Base-by-base conservation (phyloP, 2,113 vertebrate genomes). In the Limanda limanda region DNA sequence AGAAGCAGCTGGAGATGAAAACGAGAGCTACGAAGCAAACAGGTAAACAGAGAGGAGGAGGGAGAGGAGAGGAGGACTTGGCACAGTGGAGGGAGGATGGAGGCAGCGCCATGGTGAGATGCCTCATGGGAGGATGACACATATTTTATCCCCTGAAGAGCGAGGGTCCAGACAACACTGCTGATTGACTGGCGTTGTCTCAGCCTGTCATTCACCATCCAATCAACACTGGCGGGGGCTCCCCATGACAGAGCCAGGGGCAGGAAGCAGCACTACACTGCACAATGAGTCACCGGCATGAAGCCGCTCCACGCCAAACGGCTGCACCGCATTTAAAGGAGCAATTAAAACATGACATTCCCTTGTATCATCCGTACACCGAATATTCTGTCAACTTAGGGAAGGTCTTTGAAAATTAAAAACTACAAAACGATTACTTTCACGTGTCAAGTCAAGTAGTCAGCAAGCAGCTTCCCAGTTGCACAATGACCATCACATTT, bases 101-200 rank as follows among this genome's bases (percentile, higher is more conserved):
- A 85, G 71, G 75, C 62, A 59, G 75, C 1, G 1, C 17, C 27
- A 10, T 59, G 69, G 78, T 62, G 75, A 68, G 82, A 73, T 27
- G 63, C 83, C 88, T 78, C 78, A 65, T 62, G 83, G 81, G 77
- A 88, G 68, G 76, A 80, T 82, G 89, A 89, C 88, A 87, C 81
- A 75, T 70, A 76, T 88, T 68, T 75, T 75, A 81, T 86, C 77
- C 86, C 84, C 80, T 20, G 17, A 72, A 67, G 82, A 87, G 74
- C 12, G 75, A 60, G 56, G 42, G 75, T 76, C 58, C 76, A 84
- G 83, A 86, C 81, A 81, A 69, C 76, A 75, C 78, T 3, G 74
- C 86, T 81, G 89, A 91, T 84, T 87, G 92, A 92, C 87, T 88
- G 87, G 78, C 87, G 82, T 72, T 42, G 47, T 76, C 84, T 81